phyloP scores from a whole-genome alignment of 2,113 vertebrate species.

The Bombycilla garrulus region DNA sequence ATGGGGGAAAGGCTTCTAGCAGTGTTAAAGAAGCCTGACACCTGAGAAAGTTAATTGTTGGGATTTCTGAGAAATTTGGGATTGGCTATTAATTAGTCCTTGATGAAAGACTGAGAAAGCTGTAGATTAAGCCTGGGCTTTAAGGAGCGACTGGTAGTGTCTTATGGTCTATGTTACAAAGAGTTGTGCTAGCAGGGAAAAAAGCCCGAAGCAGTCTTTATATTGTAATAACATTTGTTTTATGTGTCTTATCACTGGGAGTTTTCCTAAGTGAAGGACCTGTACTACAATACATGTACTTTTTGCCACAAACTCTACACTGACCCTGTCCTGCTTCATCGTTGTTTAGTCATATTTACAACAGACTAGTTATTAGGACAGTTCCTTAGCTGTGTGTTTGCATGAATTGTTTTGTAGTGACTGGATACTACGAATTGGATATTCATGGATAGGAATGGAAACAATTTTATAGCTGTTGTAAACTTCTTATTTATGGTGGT shows the following conservation, averaged over 20 bases:
- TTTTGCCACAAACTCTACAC: not conserved
- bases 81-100: not conserved
- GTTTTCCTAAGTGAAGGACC: not conserved
- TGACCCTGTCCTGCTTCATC: not conserved
- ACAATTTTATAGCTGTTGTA: slow-evolving; percentile 75
- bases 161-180: not conserved
- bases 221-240: not conserved
- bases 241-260: not conserved
- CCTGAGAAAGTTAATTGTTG: not conserved
- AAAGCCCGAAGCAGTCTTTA: rapidly evolving
- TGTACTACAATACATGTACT: not conserved
- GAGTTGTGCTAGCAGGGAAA: not conserved
- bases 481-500: slow-evolving; percentile 77
- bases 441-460: slow-evolving; percentile 71
- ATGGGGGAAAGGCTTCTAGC: not conserved
- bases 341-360: slow-evolving; percentile 48
- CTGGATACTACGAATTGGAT: slow-evolving; percentile 32
- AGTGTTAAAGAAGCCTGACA: not conserved
- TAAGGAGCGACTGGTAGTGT: not conserved
- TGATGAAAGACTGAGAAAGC: not conserved
- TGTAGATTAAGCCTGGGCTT: not conserved
- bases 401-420: slow-evolving; percentile 62
- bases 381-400: slow-evolving; percentile 35
- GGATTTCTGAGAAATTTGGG: not conserved
- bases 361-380: slow-evolving; percentile 19